phyloP scores from a whole-genome alignment of 2,113 vertebrate genomes.

The Lasiurus cinereus region DNA sequence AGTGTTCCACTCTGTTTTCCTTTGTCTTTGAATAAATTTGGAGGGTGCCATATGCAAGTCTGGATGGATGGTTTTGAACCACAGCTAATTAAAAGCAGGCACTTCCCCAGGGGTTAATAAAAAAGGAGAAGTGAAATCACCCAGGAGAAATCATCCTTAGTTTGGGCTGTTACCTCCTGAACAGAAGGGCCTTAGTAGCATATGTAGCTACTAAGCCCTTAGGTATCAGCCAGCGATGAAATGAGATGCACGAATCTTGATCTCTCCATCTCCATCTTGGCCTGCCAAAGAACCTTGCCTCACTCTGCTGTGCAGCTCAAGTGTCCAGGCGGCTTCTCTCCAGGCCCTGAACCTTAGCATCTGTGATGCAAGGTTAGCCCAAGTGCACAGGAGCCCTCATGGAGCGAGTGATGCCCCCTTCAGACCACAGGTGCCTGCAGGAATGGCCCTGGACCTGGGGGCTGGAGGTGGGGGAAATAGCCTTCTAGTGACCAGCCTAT shows the following conservation, averaged over 20 bases:
- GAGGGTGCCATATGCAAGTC: conserved; percentile 37
- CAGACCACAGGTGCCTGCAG: rapidly evolving
- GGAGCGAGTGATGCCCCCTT: background rate
- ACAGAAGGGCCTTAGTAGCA: background rate
- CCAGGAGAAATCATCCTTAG: background rate
- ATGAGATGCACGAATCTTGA: background rate
- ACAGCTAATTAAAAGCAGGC: conserved; percentile 49
- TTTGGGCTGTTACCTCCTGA: background rate
- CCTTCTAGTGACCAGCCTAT: background rate
- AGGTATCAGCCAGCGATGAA: background rate
- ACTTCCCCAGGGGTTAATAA: background rate
- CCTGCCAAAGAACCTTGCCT: background rate
- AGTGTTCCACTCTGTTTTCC: conserved; percentile 54
- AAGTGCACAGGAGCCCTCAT: background rate
- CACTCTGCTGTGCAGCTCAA: rapidly evolving
- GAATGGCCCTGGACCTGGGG: background rate
- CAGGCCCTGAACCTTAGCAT: background rate
- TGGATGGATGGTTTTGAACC: conserved; percentile 68
- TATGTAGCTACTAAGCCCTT: background rate
- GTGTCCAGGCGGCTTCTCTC: background rate
- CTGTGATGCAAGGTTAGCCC: background rate
- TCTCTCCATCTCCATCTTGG: background rate
- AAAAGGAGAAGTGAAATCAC: background rate
- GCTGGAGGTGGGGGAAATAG: background rate
- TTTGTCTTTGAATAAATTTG: conserved; percentile 73